These are phyloP conservation scores for Limnephilus lunatus DNA, from an alignment of 2,888 invertebrate species.

Conservation along the genomic window DNA sequence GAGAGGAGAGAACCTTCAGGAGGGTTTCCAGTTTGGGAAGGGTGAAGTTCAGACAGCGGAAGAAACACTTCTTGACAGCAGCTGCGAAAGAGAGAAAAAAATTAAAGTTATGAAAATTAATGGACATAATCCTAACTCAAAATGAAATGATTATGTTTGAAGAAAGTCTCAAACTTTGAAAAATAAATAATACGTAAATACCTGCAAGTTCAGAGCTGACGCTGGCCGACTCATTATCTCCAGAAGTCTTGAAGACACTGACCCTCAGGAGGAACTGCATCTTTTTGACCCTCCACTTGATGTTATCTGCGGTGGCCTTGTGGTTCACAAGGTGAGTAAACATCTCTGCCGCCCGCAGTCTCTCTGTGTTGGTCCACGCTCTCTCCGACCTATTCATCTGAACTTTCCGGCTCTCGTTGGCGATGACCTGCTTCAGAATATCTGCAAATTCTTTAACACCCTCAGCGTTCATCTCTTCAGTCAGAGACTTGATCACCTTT, in stretches of 20 bases:
- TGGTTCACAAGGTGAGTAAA: constrained; percentile 77
- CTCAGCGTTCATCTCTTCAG: constrained; percentile 78
- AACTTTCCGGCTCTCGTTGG: constrained; percentile 76
- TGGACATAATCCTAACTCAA: background rate
- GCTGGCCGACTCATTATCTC: constrained; percentile 72
- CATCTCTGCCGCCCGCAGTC: constrained; percentile 80
- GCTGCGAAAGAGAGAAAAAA: constrained; percentile 71
- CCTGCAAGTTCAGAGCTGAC: constrained; percentile 80
- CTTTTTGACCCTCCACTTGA: constrained; percentile 82
- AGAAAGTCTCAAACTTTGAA: constrained; percentile 32
- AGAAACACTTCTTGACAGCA: constrained; percentile 83
- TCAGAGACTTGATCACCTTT: constrained; percentile 81
- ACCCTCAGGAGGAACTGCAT: constrained; percentile 81
- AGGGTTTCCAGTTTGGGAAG: constrained; percentile 81
- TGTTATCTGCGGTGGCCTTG: constrained; percentile 76
- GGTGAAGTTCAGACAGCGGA: constrained; percentile 83
- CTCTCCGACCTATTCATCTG: constrained; percentile 73
- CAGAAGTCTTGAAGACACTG: constrained; percentile 80
- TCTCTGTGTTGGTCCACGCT: constrained; percentile 83
- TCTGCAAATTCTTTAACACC: constrained; percentile 82
- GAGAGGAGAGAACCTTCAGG: constrained; percentile 77
- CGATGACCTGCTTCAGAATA: constrained; percentile 80
- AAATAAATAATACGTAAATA: constrained; percentile 67
- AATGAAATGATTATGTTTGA: constrained; percentile 8
- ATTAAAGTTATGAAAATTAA: background rate